These are phyloP conservation scores for Amazona guildingii DNA, from an alignment of 2,113 vertebrate species.

Conservation along the genomic window DNA sequence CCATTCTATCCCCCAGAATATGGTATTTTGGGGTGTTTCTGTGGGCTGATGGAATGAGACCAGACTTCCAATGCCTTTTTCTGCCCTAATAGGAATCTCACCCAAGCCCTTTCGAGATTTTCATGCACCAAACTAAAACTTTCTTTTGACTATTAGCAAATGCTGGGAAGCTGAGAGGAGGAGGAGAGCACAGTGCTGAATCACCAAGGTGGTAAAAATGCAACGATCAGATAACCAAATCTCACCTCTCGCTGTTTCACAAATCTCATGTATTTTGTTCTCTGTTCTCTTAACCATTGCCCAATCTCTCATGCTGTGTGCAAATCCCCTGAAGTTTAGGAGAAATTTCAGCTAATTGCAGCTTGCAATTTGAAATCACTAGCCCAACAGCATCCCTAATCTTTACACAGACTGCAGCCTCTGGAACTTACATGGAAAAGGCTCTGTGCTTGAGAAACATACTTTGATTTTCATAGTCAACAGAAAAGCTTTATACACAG, in stretches of 20 bases:
- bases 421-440: neutral
- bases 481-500: neutral
- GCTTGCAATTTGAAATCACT: neutral
- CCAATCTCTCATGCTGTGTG: neutral
- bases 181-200: neutral
- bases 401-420: neutral
- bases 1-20: conserved; percentile 26
- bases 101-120: neutral
- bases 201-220: neutral
- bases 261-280: neutral
- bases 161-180: neutral
- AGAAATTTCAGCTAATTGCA: conserved; percentile 14
- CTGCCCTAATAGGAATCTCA: neutral
- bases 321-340: neutral
- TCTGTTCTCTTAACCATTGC: neutral
- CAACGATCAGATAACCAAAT: neutral
- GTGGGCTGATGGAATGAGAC: conserved; percentile 5
- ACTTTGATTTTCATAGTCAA: neutral
- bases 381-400: neutral
- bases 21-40: conserved; percentile 20
- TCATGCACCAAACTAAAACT: neutral
- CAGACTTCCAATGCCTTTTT: conserved; percentile 25
- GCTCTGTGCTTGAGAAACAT: neutral
- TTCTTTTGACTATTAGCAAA: neutral
- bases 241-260: neutral